Conservation (phyloP, 2,888 invertebrate genomes). For the Callyntrura sp. region DNA sequence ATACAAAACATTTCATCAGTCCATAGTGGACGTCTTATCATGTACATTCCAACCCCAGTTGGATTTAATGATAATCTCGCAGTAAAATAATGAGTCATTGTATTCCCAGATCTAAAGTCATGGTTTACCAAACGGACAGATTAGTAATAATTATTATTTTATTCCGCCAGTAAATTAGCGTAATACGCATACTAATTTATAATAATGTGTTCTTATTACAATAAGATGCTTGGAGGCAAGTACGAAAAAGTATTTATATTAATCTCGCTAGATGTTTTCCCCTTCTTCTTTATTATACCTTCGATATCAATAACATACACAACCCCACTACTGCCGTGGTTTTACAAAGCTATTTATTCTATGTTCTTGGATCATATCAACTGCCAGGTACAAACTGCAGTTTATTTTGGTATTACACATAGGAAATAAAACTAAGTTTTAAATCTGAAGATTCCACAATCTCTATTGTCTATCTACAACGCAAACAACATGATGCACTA, state of each 20-base stretch:
- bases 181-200: slow-evolving; percentile 6
- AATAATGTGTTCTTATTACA: background rate
- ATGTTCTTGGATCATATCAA: slow-evolving; percentile 9
- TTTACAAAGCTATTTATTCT: background rate
- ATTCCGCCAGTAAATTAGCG: slow-evolving; percentile 32
- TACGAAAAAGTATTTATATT: background rate
- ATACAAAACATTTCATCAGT: too few relatives aligned
- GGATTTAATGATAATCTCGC: too few relatives aligned
- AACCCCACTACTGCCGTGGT: background rate
- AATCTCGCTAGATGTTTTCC: background rate
- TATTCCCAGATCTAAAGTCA: slow-evolving; percentile 10
- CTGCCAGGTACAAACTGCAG: background rate
- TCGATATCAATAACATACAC: background rate
- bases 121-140: slow-evolving; percentile 7
- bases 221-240: background rate
- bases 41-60: too few relatives aligned
- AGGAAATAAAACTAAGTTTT: background rate
- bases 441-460: slow-evolving; percentile 17
- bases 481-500: slow-evolving; percentile 50
- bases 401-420: background rate
- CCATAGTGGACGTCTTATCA: too few relatives aligned
- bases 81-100: background rate
- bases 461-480: background rate
- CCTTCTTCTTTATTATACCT: background rate
- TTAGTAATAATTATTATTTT: background rate